A percentile compares a stretch with the other conserved stretches of the same genome.
Evolutionary conservation across 2,888 invertebrate genomes (phyloP).

Genomic region (Tridacna gigas): DNA sequence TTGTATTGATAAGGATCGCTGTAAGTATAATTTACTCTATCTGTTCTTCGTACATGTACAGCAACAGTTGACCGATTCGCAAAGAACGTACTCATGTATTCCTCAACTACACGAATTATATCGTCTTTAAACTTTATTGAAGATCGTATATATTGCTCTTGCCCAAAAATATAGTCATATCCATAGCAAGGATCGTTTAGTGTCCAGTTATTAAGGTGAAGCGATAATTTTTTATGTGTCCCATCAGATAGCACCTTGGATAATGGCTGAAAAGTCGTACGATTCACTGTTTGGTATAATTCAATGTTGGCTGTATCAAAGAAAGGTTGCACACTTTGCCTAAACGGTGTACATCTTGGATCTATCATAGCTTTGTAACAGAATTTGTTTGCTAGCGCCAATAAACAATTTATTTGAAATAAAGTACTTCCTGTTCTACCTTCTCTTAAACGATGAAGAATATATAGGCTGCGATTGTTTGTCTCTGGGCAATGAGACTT

Average conservation of each 20-base stretch:
- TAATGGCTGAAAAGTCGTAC: background rate
- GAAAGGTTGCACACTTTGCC: background rate
- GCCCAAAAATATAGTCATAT: background rate
- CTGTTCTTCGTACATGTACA: slow-evolving; percentile 6
- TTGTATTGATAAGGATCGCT: background rate
- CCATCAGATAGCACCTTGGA: too few relatives aligned
- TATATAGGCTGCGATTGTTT: too few relatives aligned
- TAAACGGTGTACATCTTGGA: background rate
- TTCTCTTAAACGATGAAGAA: background rate
- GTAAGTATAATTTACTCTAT: background rate
- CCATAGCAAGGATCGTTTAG: background rate
- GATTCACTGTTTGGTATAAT: background rate
- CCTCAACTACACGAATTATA: background rate
- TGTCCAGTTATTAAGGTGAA: background rate
- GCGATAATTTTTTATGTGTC: too few relatives aligned
- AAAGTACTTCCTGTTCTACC: background rate
- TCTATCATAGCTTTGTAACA: background rate
- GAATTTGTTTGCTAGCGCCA: background rate
- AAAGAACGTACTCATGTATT: background rate
- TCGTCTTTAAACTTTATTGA: background rate
- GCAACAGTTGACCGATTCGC: background rate
- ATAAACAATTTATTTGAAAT: background rate
- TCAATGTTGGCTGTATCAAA: background rate
- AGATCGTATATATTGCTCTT: background rate
- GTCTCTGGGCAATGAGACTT: too few relatives aligned